Conservation (phyloP, 2,797 vertebrate species). For the Morus bassanus region DNA sequence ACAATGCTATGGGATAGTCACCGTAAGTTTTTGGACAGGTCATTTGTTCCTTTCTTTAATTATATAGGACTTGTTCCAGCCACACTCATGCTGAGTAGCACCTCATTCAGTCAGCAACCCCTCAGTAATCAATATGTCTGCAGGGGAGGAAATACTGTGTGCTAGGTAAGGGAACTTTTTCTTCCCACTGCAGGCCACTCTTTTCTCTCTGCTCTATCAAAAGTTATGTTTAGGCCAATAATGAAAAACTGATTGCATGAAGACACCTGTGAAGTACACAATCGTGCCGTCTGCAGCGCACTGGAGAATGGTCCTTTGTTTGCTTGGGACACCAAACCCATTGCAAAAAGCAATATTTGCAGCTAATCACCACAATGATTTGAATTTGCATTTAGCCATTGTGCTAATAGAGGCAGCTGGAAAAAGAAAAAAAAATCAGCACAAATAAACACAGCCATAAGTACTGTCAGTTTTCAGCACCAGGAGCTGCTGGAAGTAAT, state of each 20-base stretch:
- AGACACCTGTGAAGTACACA: constrained; percentile 4
- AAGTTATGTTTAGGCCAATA: neutral
- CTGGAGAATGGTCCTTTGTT: constrained; percentile 1
- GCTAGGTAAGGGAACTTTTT: neutral
- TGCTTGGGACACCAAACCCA: constrained; percentile 3
- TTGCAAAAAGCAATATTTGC: constrained; percentile 55
- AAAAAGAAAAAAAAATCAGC: constrained; percentile 33
- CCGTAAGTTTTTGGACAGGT: neutral
- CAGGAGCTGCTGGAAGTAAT: constrained; percentile 13
- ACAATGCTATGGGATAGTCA: neutral
- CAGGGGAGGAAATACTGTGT: neutral
- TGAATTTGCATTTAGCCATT: constrained; percentile 64
- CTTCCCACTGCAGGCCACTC: neutral
- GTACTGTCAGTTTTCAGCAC: constrained; percentile 22
- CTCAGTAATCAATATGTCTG: neutral
- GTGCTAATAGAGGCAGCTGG: constrained; percentile 63
- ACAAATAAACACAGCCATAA: constrained; percentile 51
- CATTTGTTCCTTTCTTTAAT: constrained; percentile 10
- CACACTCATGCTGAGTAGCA: neutral
- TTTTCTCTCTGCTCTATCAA: neutral
- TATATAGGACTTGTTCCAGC: neutral
- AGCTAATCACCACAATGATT: constrained; percentile 57
- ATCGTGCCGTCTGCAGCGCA: neutral
- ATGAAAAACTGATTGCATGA: neutral
- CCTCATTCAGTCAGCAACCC: neutral